Evolutionary conservation across 2,797 vertebrate species (phyloP).

Genomic region (Bradypodion pumilum): DNA sequence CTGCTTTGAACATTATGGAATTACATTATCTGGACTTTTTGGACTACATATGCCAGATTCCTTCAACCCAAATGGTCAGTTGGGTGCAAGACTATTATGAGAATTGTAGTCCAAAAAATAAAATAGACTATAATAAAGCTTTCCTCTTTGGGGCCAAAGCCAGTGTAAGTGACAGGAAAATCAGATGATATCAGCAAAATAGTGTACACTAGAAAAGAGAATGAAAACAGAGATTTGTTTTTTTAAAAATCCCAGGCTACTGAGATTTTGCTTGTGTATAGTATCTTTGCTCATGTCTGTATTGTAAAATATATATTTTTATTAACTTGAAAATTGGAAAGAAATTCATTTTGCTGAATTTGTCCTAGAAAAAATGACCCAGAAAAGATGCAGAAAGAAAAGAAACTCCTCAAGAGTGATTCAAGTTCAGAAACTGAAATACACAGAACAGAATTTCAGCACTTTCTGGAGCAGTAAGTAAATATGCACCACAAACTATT

Average conservation of each 20-base stretch:
- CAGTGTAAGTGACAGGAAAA: not conserved
- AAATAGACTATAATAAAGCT: no score
- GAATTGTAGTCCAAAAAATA: no score
- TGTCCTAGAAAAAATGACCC: constrained; percentile 54
- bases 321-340: not conserved
- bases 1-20: no score
- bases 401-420: constrained; percentile 30
- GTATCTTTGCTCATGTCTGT: not conserved
- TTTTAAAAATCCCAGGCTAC: not conserved
- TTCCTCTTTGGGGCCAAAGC: not conserved
- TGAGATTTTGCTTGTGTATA: not conserved
- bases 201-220: not conserved
- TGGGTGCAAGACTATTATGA: no score
- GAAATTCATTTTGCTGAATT: constrained; percentile 25
- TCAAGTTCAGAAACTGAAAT: constrained; percentile 47
- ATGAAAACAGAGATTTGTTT: not conserved
- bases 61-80: no score
- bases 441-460: constrained; percentile 52
- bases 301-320: not conserved
- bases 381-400: constrained; percentile 31
- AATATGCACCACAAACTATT: not conserved
- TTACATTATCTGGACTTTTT: no score
- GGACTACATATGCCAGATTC: no score
- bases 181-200: not conserved
- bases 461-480: constrained; percentile 68